These are phyloP conservation scores for Pteronotus mesoamericanus DNA, from an alignment of 2,797 vertebrate genomes.

Conservation along the genomic window DNA sequence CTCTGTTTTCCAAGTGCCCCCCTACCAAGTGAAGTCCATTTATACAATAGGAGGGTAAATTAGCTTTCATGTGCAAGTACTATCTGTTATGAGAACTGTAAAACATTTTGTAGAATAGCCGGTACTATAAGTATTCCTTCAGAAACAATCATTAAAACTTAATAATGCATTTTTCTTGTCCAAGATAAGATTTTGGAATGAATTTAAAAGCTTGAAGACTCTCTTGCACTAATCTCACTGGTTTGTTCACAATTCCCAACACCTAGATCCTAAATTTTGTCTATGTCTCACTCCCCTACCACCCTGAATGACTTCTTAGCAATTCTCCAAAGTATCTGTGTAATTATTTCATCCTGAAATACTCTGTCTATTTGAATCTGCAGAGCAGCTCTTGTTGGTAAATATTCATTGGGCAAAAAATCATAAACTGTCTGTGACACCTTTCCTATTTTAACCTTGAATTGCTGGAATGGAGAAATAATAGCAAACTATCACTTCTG, in stretches of 20 bases:
- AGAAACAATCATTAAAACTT: conserved; percentile 48
- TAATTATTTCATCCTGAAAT: neutral
- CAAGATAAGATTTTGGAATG: neutral
- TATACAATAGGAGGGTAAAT: neutral
- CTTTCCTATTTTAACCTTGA: conserved; percentile 6
- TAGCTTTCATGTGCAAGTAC: conserved; percentile 8
- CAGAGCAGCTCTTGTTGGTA: neutral
- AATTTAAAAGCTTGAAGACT: neutral
- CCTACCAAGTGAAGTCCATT: neutral
- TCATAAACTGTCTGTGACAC: neutral
- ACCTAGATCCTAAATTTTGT: neutral
- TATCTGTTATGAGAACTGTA: conserved; percentile 56
- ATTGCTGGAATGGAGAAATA: conserved; percentile 4
- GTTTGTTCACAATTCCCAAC: neutral
- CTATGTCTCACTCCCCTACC: neutral
- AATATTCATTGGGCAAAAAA: conserved; percentile 42
- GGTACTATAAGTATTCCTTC: conserved; percentile 30
- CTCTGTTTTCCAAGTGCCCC: too few relatives aligned
- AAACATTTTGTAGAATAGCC: neutral
- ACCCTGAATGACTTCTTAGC: neutral
- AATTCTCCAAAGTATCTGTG: neutral
- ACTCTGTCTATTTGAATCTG: neutral
- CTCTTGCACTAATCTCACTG: neutral
- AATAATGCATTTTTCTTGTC: neutral
- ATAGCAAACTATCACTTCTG: neutral